Evolutionary conservation across 2,113 vertebrate genomes (phyloP).

Genomic region (Scytalopus superciliaris): DNA sequence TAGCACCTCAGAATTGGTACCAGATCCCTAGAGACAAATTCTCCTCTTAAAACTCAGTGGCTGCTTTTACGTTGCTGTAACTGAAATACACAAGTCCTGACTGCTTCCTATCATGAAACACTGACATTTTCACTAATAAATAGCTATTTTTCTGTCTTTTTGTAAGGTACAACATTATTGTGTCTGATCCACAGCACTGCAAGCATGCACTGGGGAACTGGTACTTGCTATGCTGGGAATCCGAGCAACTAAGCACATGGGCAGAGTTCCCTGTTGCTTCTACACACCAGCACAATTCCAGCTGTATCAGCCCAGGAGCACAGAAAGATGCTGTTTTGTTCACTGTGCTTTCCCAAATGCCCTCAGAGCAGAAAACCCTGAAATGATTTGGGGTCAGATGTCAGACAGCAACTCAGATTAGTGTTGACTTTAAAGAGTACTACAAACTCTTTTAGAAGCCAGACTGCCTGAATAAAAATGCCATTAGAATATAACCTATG

Average conservation of each 20-base stretch:
- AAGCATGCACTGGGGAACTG: background rate
- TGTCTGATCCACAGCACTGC: background rate
- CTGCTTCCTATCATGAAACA: background rate
- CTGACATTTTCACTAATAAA: background rate
- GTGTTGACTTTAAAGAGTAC: background rate
- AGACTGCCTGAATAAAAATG: background rate
- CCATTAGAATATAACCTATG: background rate
- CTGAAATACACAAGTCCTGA: background rate
- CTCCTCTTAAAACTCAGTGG: background rate
- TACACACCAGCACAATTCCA: fast-evolving
- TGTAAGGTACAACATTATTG: background rate
- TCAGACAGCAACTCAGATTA: background rate
- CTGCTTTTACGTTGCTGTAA: background rate
- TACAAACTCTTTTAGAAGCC: background rate
- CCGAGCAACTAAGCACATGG: background rate
- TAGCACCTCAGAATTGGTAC: background rate
- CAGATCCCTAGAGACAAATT: background rate
- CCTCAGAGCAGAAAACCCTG: background rate
- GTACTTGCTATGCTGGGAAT: background rate
- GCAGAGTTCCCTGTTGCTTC: background rate
- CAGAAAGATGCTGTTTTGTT: background rate
- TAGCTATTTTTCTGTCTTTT: background rate
- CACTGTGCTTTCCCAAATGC: fast-evolving
- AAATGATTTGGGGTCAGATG: background rate
- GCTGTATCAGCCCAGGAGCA: background rate